These are phyloP conservation scores for Lissocephala sabroskyi DNA, from an alignment of 2,888 invertebrate species.

Conservation along the genomic window DNA sequence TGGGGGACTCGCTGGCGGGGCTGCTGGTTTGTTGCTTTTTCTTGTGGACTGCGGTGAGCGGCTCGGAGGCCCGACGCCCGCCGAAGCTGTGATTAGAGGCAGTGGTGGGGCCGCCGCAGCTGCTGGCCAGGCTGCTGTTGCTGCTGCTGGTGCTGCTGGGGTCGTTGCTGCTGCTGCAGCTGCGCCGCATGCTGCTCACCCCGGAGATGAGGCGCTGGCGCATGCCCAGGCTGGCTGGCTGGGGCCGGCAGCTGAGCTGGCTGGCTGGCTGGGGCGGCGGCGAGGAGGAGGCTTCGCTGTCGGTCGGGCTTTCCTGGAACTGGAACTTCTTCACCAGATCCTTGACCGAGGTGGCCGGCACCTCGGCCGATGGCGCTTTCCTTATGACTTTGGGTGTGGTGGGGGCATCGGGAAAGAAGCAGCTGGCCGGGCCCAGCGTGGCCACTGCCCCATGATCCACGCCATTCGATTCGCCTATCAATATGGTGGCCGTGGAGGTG, in stretches of 20 bases:
- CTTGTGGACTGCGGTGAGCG: constrained; percentile 47
- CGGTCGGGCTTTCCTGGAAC: too few relatives aligned
- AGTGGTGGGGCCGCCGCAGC: constrained; percentile 8
- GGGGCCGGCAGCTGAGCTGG: constrained; percentile 21
- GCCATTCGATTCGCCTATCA: constrained; percentile 49
- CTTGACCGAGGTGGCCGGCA: constrained; percentile 73
- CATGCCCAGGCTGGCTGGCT: constrained; percentile 27
- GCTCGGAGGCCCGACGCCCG: constrained; percentile 55
- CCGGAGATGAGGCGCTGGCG: constrained; percentile 21
- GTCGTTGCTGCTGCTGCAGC: constrained; percentile 20
- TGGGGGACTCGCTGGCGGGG: constrained; percentile 22
- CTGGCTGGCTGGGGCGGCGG: not conserved
- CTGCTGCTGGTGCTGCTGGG: constrained; percentile 13
- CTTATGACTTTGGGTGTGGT: constrained; percentile 80
- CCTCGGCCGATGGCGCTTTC: constrained; percentile 76
- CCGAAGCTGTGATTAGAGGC: too few relatives aligned
- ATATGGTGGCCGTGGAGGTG: constrained; percentile 52
- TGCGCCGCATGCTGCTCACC: constrained; percentile 25
- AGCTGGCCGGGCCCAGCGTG: constrained; percentile 31
- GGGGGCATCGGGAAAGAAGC: constrained; percentile 78
- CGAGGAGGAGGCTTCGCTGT: too few relatives aligned
- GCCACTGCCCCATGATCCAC: too few relatives aligned
- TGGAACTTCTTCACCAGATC: constrained; percentile 72
- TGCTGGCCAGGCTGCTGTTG: constrained; percentile 19
- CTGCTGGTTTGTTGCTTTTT: constrained; percentile 27